These are phyloP conservation scores for Hemicentrotus pulcherrimus DNA, from an alignment of 35 echinoderm and acorn worm genomes.

Conservation along the genomic window DNA sequence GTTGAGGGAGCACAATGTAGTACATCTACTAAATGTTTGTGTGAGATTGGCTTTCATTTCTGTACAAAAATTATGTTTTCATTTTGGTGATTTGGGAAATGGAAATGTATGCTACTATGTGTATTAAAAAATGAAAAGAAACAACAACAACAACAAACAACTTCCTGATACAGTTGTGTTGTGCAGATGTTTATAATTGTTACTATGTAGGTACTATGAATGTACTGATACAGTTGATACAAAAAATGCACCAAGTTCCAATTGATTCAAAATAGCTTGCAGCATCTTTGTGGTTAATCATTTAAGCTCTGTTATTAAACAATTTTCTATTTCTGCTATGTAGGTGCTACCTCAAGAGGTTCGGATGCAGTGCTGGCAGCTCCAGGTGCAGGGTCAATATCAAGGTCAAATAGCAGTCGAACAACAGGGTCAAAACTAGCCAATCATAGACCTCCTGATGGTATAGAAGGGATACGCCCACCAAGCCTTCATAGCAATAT, in stretches of 20 bases:
- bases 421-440: neutral
- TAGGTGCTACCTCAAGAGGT: slow-evolving; percentile 22
- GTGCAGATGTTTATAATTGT: too few species aligned
- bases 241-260: too few species aligned
- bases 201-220: neutral
- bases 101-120: neutral
- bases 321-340: neutral
- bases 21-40: neutral
- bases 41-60: neutral
- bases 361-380: slow-evolving; percentile 78
- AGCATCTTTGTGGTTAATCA: too few species aligned
- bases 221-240: too few species aligned
- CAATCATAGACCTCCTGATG: slow-evolving; percentile 25
- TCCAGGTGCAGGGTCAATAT: slow-evolving; percentile 75
- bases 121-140: neutral
- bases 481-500: slow-evolving; percentile 52
- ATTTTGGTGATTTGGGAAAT: neutral
- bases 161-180: neutral
- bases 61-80: neutral
- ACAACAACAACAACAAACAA: too few species aligned
- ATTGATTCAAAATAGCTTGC: neutral
- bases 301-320: too few species aligned
- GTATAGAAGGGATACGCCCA: slow-evolving; percentile 56
- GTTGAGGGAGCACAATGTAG: neutral
- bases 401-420: slow-evolving; percentile 56